phyloP scores from a whole-genome alignment of 2,113 vertebrate species.

The Sylvilagus bachmani region DNA sequence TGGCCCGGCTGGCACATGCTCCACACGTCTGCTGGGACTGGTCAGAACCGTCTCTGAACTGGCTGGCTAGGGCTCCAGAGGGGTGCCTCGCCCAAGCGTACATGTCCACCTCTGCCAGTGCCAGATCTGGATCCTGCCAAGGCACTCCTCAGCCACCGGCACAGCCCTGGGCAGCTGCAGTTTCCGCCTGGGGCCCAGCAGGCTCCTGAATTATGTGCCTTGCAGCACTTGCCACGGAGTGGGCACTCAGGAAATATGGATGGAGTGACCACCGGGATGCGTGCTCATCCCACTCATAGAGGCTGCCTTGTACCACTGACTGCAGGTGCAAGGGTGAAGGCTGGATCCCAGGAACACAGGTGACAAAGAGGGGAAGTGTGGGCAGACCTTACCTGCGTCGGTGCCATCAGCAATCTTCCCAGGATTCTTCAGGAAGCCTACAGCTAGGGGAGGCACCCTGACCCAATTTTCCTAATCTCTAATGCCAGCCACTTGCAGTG shows the following conservation, averaged over 20 bases:
- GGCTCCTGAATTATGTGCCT: slow-evolving; percentile 16
- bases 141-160: background rate
- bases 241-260: slow-evolving; percentile 49
- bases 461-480: background rate
- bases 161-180: background rate
- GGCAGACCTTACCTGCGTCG: background rate
- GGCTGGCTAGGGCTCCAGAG: slow-evolving; percentile 4
- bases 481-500: background rate
- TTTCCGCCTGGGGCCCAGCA: background rate
- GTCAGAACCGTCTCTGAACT: slow-evolving; percentile 50
- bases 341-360: background rate
- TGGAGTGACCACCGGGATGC: slow-evolving; percentile 2
- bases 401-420: background rate
- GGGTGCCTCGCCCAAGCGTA: background rate
- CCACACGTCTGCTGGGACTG: slow-evolving; percentile 61
- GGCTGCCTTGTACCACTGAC: background rate
- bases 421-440: background rate
- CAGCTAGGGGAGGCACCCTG: background rate
- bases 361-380: background rate
- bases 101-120: background rate
- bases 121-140: slow-evolving; percentile 48
- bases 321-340: background rate
- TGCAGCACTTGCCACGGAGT: slow-evolving; percentile 4
- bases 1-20: slow-evolving; percentile 73
- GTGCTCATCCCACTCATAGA: background rate